These are phyloP conservation scores for Apodemia hepburni DNA, from an alignment of 2,888 invertebrate genomes.

Conservation along the genomic window DNA sequence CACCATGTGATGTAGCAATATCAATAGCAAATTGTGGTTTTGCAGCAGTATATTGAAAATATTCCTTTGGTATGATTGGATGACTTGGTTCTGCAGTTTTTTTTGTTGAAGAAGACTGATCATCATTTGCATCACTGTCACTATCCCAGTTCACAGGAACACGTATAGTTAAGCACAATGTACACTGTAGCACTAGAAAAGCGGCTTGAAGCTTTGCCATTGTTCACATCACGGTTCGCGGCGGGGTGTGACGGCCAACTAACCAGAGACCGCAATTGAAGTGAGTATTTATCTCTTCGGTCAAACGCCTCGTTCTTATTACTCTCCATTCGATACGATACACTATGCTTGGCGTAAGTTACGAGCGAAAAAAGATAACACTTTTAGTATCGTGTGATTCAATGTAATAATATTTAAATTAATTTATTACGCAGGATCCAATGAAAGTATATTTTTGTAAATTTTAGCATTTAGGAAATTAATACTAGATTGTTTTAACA, in stretches of 20 bases:
- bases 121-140: slow-evolving; percentile 55
- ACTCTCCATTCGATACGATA: slow-evolving; percentile 58
- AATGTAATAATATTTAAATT: not conserved
- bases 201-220: slow-evolving; percentile 53
- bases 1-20: slow-evolving; percentile 61
- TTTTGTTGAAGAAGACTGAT: slow-evolving; percentile 38
- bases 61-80: slow-evolving; percentile 49
- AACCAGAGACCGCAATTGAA: slow-evolving; percentile 53
- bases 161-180: slow-evolving; percentile 55
- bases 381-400: not conserved
- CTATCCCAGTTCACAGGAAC: slow-evolving; percentile 60
- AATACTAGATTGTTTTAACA: not conserved
- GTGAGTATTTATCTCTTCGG: slow-evolving; percentile 76
- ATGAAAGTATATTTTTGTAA: not conserved
- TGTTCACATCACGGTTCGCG: slow-evolving; percentile 69
- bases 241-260: slow-evolving; percentile 58
- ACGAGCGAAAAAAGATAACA: slow-evolving; percentile 30
- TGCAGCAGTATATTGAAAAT: slow-evolving; percentile 61
- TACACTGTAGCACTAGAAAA: slow-evolving; percentile 52
- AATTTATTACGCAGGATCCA: not conserved
- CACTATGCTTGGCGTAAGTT: slow-evolving; percentile 39
- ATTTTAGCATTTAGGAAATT: not conserved
- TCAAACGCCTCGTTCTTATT: slow-evolving; percentile 65
- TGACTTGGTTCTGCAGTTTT: slow-evolving; percentile 31
- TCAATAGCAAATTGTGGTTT: slow-evolving; percentile 67